Evolutionary conservation across 2,113 vertebrate species (phyloP).

Genomic region (Pelobates fuscus): DNA sequence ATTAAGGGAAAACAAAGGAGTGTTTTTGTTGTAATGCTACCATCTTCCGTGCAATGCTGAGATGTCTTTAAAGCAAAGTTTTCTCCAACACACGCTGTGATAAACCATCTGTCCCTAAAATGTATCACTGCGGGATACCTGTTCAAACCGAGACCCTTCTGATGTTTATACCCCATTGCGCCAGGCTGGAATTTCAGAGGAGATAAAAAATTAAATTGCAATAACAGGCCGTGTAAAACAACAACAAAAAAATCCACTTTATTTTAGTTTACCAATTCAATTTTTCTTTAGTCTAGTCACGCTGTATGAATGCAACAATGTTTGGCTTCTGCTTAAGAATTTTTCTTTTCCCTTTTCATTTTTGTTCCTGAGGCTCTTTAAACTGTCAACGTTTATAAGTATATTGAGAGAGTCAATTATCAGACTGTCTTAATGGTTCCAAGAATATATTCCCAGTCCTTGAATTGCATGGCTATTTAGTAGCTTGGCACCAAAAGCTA

Average conservation of each 20-base stretch:
- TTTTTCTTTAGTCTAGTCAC: neutral
- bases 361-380: constrained; percentile 13
- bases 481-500: neutral
- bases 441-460: constrained; percentile 4
- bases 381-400: constrained; percentile 24
- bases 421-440: constrained; percentile 10
- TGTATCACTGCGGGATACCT: constrained; percentile 40
- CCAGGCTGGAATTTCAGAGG: neutral
- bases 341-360: neutral
- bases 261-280: neutral
- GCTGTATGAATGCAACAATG: neutral
- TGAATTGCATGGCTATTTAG: neutral
- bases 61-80: constrained; percentile 35
- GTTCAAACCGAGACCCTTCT: constrained; percentile 6
- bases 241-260: neutral
- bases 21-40: constrained; percentile 36
- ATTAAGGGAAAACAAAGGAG: constrained; percentile 30
- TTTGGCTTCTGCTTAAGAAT: constrained; percentile 16
- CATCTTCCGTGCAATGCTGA: constrained; percentile 22
- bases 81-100: constrained; percentile 33
- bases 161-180: constrained; percentile 23
- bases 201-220: neutral
- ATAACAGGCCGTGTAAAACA: neutral
- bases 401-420: constrained; percentile 27
- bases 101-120: constrained; percentile 46